Evolutionary conservation across 2,888 invertebrate genomes (phyloP).

Genomic region (Lapara coniferarum): DNA sequence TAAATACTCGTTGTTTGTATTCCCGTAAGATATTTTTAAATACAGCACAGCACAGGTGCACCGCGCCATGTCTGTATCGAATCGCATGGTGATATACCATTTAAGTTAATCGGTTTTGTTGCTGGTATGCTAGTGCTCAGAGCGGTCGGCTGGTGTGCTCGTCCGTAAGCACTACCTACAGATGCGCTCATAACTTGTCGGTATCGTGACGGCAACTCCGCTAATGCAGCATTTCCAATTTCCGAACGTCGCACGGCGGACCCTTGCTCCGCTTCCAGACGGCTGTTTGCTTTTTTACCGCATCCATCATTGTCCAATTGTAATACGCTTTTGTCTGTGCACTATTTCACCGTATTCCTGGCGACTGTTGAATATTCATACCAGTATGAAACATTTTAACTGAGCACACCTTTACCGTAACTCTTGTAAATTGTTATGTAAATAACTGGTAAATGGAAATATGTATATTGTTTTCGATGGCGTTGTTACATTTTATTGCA

Average conservation of each 20-base stretch:
- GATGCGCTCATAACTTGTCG: conserved; percentile 67
- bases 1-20: background rate
- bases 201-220: conserved; percentile 63
- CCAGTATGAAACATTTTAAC: conserved; percentile 48
- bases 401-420: conserved; percentile 40
- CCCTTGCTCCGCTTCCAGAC: conserved; percentile 47
- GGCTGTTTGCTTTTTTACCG: conserved; percentile 67
- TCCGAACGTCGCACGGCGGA: conserved; percentile 60
- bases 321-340: conserved; percentile 62
- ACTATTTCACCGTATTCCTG: conserved; percentile 46
- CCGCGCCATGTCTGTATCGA: conserved; percentile 35
- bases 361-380: conserved; percentile 55
- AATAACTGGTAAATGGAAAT: conserved; percentile 24
- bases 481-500: conserved; percentile 23
- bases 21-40: conserved; percentile 33
- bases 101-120: conserved; percentile 49
- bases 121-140: conserved; percentile 33
- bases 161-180: conserved; percentile 41
- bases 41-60: conserved; percentile 35
- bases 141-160: conserved; percentile 23
- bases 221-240: conserved; percentile 79
- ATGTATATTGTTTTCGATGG: conserved; percentile 24
- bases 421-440: conserved; percentile 38
- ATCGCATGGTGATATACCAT: conserved; percentile 43
- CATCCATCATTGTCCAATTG: conserved; percentile 77